These are phyloP conservation scores for Gadopsis marmoratus DNA, from an alignment of 2,797 vertebrate genomes.

Conservation along the genomic window DNA sequence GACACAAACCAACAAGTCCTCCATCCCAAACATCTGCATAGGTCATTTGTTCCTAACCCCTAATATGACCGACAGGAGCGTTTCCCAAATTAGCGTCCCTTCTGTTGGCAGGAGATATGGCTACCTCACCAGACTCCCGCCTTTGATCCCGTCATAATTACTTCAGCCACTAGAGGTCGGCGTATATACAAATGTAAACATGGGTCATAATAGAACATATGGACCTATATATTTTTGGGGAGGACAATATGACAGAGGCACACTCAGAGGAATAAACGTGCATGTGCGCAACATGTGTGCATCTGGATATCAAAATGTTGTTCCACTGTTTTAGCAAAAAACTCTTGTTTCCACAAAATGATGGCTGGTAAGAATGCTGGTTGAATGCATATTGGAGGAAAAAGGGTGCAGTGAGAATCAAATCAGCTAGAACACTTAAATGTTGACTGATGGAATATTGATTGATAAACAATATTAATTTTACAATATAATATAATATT, in stretches of 20 bases:
- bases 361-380: not conserved
- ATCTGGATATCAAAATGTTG: not conserved
- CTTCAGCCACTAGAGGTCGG: no score
- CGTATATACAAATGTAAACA: no score
- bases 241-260: not conserved
- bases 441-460: slow-evolving; percentile 40
- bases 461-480: slow-evolving; percentile 18
- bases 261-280: not conserved
- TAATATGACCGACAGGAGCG: no score
- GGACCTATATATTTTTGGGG: no score
- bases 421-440: slow-evolving; percentile 1
- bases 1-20: not conserved
- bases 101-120: no score
- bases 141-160: no score
- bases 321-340: not conserved
- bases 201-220: no score
- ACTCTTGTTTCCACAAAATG: not conserved
- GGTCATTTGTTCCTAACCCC: no score
- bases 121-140: no score
- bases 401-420: not conserved
- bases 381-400: not conserved
- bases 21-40: no score
- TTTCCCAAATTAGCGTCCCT: no score
- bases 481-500: no score
- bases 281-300: not conserved